These are phyloP conservation scores for Nymphalis polychloros DNA, from an alignment of 2,888 invertebrate species.

Conservation along the genomic window DNA sequence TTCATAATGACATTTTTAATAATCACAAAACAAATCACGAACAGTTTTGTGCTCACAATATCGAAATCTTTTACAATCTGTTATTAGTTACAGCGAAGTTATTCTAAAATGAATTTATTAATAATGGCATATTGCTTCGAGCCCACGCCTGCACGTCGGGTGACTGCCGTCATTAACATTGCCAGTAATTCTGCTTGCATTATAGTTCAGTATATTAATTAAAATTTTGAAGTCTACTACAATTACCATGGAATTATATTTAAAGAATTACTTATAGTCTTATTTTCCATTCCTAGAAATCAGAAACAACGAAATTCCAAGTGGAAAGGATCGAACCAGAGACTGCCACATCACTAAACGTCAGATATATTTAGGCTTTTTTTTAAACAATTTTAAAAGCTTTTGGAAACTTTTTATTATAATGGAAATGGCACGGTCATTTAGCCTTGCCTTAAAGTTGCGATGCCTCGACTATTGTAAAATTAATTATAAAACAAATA, in stretches of 20 bases:
- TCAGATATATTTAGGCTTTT: too few species aligned
- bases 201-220: background rate
- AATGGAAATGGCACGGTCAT: too few species aligned
- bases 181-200: background rate
- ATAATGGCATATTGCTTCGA: slow-evolving; percentile 18
- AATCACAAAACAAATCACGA: background rate
- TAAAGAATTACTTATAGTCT: too few species aligned
- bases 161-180: background rate
- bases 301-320: too few species aligned
- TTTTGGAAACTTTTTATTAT: too few species aligned
- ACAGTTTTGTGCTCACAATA: slow-evolving; percentile 4
- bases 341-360: too few species aligned
- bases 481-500: slow-evolving; percentile 6
- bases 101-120: slow-evolving; percentile 16
- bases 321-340: too few species aligned
- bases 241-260: too few species aligned
- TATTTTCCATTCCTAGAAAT: too few species aligned
- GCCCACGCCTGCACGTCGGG: background rate
- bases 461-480: slow-evolving; percentile 1
- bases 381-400: too few species aligned
- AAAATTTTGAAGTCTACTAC: too few species aligned
- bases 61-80: slow-evolving; percentile 4
- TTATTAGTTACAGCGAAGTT: background rate
- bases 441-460: background rate
- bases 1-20: too few species aligned